These are phyloP conservation scores for Asarcornis scutulata DNA, from an alignment of 2,113 vertebrate genomes.

Conservation along the genomic window DNA sequence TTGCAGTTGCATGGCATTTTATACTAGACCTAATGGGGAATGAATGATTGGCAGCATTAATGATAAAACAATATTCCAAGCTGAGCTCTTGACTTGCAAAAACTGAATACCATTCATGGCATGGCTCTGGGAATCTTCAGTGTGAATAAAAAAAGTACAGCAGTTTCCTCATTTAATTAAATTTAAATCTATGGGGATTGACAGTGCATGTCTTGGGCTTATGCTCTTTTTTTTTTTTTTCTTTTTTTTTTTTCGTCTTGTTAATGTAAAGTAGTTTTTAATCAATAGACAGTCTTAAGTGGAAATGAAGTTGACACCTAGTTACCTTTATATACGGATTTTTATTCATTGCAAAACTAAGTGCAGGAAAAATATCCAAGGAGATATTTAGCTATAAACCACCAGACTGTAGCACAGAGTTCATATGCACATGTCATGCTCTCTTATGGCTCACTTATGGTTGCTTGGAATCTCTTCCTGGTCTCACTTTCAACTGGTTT, in stretches of 20 bases:
- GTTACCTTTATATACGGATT: background rate
- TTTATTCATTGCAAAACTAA: conserved; percentile 41
- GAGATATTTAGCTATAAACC: background rate
- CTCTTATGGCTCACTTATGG: background rate
- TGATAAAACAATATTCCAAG: background rate
- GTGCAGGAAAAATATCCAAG: background rate
- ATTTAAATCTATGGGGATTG: conserved; percentile 27
- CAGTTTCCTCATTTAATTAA: conserved; percentile 61
- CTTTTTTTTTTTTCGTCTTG: background rate
- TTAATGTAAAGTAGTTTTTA: conserved; percentile 47
- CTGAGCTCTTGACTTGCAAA: background rate
- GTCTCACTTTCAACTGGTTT: background rate
- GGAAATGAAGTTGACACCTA: background rate
- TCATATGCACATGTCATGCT: background rate
- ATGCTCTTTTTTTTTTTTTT: background rate
- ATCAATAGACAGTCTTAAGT: conserved; percentile 20
- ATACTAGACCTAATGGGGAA: background rate
- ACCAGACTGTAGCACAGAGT: background rate
- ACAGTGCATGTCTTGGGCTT: background rate
- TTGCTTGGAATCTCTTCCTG: background rate
- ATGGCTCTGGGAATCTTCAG: conserved; percentile 18
- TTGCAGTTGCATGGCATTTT: background rate
- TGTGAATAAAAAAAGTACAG: background rate
- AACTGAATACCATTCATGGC: background rate
- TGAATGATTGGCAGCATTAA: background rate